phyloP scores from a whole-genome alignment of 2,888 invertebrate genomes.

The Ochlodes sylvanus region DNA sequence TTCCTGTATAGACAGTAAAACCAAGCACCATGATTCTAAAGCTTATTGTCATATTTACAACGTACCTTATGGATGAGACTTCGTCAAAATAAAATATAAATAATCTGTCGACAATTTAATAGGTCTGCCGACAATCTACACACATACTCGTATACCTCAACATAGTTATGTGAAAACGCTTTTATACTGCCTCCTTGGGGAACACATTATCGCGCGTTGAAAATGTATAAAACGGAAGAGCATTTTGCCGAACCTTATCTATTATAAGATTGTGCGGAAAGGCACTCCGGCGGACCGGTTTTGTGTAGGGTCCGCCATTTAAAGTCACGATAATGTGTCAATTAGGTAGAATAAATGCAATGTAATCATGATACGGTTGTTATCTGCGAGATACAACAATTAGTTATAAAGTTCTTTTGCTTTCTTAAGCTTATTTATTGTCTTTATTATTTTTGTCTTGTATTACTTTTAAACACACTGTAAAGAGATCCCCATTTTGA shows the following conservation, averaged over 20 bases:
- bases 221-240: constrained; percentile 9
- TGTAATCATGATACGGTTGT: constrained; percentile 11
- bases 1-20: no score
- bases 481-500: no score
- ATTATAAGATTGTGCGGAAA: constrained; percentile 1
- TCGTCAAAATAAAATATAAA: no score
- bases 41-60: no score
- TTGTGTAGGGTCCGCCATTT: constrained; percentile 3
- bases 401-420: neutral
- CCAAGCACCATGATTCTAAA: no score
- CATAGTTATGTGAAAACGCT: neutral
- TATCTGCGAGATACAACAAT: neutral
- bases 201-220: constrained; percentile 13
- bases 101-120: no score
- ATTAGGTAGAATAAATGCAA: constrained; percentile 17
- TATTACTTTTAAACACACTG: no score
- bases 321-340: constrained; percentile 21
- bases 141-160: neutral
- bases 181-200: constrained; percentile 1
- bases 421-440: no score
- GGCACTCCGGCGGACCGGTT: neutral
- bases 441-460: no score
- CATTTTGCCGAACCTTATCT: neutral
- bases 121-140: neutral
- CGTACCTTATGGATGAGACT: no score